These are phyloP conservation scores for Bufo gargarizans DNA, from an alignment of 2,113 vertebrate species.

Conservation along the genomic window DNA sequence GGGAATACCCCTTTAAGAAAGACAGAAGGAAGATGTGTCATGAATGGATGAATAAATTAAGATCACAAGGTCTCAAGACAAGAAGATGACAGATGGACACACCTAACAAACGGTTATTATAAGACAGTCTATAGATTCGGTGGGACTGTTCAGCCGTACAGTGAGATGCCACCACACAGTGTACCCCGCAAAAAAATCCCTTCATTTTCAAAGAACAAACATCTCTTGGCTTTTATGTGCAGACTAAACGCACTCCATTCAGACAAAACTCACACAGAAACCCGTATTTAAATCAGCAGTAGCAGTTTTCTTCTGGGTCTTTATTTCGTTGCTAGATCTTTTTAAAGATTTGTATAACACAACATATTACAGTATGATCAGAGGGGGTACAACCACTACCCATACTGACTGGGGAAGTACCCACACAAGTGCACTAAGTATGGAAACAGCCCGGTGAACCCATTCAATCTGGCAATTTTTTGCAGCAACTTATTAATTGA, in stretches of 20 bases:
- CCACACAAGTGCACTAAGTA: neutral
- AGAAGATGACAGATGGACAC: neutral
- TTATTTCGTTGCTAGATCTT: neutral
- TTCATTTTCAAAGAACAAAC: neutral
- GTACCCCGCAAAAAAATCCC: neutral
- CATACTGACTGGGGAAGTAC: neutral
- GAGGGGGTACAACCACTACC: neutral
- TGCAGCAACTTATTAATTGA: neutral
- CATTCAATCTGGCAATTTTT: neutral
- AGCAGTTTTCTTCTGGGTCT: conserved; percentile 61
- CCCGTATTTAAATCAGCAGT: conserved; percentile 58
- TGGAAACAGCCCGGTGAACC: neutral
- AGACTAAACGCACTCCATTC: conserved; percentile 54
- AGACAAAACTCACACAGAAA: conserved; percentile 66
- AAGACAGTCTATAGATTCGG: neutral
- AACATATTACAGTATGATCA: neutral
- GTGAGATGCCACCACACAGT: conserved; percentile 18
- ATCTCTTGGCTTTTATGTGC: conserved; percentile 35
- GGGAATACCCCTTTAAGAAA: too few species aligned
- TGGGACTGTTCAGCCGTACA: conserved; percentile 17
- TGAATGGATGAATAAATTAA: too few species aligned
- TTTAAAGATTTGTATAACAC: neutral
- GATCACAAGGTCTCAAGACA: neutral
- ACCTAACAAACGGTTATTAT: too few species aligned
- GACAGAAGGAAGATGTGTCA: too few species aligned